These are phyloP conservation scores for Rallus limicola DNA, from an alignment of 2,113 vertebrate genomes.

Conservation along the genomic window DNA sequence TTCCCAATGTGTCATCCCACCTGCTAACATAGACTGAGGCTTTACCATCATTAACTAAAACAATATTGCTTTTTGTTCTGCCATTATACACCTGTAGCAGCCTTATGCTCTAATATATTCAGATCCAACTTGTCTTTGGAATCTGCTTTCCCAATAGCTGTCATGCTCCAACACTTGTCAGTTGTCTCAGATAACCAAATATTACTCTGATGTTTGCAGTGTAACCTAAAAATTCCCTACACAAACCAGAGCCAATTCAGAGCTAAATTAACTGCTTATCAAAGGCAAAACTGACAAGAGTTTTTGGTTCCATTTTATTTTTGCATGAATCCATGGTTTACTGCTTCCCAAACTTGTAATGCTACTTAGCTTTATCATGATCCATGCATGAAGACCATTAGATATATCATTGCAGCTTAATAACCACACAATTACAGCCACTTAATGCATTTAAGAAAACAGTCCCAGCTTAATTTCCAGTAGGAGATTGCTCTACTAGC, in stretches of 20 bases:
- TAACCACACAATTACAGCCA: slow-evolving; percentile 9
- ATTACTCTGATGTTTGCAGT: not conserved
- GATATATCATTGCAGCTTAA: not conserved
- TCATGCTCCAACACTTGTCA: not conserved
- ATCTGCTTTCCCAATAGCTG: slow-evolving; percentile 23
- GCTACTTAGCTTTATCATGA: slow-evolving; percentile 11
- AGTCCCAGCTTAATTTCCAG: not conserved
- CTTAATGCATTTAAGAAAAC: not conserved
- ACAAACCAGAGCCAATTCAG: slow-evolving; percentile 22
- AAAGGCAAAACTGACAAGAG: slow-evolving; percentile 36
- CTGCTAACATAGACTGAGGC: not conserved
- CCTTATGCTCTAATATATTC: not conserved
- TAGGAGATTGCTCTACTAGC: not conserved
- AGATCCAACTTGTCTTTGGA: not conserved
- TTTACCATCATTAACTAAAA: not conserved
- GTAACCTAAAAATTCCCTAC: slow-evolving; percentile 1
- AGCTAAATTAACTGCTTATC: slow-evolving; percentile 53
- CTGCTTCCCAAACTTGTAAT: not conserved
- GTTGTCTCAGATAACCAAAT: slow-evolving; percentile 20
- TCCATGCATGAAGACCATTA: not conserved
- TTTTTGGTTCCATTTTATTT: not conserved
- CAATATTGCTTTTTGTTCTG: not conserved
- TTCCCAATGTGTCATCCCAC: not conserved
- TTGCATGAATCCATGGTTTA: not conserved
- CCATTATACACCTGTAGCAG: not conserved